phyloP scores from a whole-genome alignment of 2,888 invertebrate genomes.

The Serripes groenlandicus region DNA sequence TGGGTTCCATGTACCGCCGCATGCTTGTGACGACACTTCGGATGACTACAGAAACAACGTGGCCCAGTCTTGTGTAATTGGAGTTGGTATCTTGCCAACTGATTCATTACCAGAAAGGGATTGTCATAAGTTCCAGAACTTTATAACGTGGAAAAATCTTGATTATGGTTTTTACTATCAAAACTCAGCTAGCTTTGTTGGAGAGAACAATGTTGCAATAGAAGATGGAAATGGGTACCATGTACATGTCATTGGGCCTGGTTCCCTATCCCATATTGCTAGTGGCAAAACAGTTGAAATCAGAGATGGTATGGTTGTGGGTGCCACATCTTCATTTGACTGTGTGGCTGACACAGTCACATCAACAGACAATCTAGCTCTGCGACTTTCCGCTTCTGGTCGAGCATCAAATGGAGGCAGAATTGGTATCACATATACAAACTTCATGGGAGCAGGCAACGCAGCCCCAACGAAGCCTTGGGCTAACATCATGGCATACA shows the following conservation, averaged over 20 bases:
- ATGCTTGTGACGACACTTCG: conserved; percentile 63
- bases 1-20: conserved; percentile 69
- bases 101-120: conserved; percentile 40
- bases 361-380: conserved; percentile 53
- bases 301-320: conserved; percentile 76
- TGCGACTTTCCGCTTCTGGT: conserved; percentile 62
- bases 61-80: conserved; percentile 72
- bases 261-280: conserved; percentile 63
- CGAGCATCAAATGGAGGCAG: conserved; percentile 53
- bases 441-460: conserved; percentile 74
- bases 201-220: conserved; percentile 70
- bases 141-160: conserved; percentile 75
- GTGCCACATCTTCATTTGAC: conserved; percentile 74
- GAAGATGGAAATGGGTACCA: conserved; percentile 80
- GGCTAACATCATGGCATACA: conserved; percentile 75
- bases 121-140: conserved; percentile 75
- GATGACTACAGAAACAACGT: conserved; percentile 71
- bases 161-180: conserved; percentile 82
- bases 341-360: conserved; percentile 71
- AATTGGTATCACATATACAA: conserved; percentile 75
- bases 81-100: conserved; percentile 66
- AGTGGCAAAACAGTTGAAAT: conserved; percentile 70
- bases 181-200: conserved; percentile 38
- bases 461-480: conserved; percentile 79
- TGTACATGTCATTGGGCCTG: conserved; percentile 76